Percentiles rank a stretch among this genome's conserved stretches.
phyloP scores from a whole-genome alignment of 30 jellyfish, hydroid and myxozoan species.

The Aurelia sp. region DNA sequence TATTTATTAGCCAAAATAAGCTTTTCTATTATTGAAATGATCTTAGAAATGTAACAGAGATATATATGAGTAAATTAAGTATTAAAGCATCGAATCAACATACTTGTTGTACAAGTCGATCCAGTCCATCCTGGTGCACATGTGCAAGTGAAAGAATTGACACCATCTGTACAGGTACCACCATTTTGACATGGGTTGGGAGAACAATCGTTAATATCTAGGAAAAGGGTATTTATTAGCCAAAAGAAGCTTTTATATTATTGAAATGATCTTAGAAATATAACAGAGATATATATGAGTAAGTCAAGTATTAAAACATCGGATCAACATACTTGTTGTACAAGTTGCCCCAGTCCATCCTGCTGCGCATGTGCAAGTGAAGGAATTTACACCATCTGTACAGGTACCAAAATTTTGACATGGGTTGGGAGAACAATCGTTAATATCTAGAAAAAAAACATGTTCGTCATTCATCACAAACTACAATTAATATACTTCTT shows the following conservation, averaged over 20 bases:
- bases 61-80: too few species aligned
- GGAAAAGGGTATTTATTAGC: not conserved
- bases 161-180: conserved; percentile 33
- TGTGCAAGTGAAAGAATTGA: not conserved
- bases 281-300: too few species aligned
- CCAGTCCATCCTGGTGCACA: conserved; percentile 56
- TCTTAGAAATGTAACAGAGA: not conserved
- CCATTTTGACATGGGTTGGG: conserved; percentile 25
- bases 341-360: conserved; percentile 12
- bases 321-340: conserved; percentile 14
- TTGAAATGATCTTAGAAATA: not conserved
- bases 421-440: conserved; percentile 6
- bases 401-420: conserved; percentile 22
- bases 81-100: too few species aligned
- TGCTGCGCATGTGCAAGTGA: not conserved
- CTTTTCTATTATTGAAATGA: too few species aligned
- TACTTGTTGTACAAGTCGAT: conserved; percentile 21
- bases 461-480: too few species aligned
- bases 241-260: not conserved
- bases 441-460: too few species aligned
- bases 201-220: conserved; percentile 27
- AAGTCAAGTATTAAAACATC: too few species aligned
- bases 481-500: too few species aligned
- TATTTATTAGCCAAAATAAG: too few species aligned
- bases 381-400: not conserved